phyloP scores from a whole-genome alignment of 2,888 invertebrate species.

The Yponomeuta plumbellus region DNA sequence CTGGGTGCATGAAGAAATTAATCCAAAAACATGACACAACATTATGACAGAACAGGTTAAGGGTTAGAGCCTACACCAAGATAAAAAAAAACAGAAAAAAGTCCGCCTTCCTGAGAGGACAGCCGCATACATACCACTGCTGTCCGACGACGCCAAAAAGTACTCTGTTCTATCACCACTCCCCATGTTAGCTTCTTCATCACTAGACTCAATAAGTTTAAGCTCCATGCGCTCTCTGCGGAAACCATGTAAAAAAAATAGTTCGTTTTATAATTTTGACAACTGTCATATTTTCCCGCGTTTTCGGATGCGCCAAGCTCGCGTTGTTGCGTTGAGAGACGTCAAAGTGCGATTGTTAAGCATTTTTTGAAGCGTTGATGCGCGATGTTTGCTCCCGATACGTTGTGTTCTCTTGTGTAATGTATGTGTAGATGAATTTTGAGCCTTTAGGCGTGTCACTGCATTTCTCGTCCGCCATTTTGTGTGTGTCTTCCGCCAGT shows the following conservation, averaged over 20 bases:
- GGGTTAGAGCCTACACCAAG: neutral
- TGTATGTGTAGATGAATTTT: neutral
- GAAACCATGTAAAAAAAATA: constrained; percentile 49
- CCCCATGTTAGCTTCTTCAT: constrained; percentile 51
- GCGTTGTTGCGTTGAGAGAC: neutral
- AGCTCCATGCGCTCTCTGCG: constrained; percentile 59
- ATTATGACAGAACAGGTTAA: neutral
- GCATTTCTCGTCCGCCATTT: neutral
- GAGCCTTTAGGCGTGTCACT: neutral
- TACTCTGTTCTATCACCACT: constrained; percentile 55
- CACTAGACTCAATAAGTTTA: constrained; percentile 63
- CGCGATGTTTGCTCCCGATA: neutral
- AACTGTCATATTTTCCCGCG: constrained; percentile 1
- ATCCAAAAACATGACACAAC: neutral
- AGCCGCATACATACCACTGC: constrained; percentile 59
- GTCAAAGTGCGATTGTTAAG: constrained; percentile 2
- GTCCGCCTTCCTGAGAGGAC: neutral
- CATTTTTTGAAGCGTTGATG: neutral
- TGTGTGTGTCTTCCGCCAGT: neutral
- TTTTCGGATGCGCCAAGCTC: neutral
- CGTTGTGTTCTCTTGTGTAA: neutral
- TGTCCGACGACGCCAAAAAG: constrained; percentile 53
- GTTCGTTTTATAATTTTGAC: constrained; percentile 16
- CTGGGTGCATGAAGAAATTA: neutral
- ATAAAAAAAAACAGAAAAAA: neutral